Percentiles rank a stretch among this genome's conserved stretches.
Conservation (phyloP, 1,140 invertebrate species). For the Drosophila virilis region DNA sequence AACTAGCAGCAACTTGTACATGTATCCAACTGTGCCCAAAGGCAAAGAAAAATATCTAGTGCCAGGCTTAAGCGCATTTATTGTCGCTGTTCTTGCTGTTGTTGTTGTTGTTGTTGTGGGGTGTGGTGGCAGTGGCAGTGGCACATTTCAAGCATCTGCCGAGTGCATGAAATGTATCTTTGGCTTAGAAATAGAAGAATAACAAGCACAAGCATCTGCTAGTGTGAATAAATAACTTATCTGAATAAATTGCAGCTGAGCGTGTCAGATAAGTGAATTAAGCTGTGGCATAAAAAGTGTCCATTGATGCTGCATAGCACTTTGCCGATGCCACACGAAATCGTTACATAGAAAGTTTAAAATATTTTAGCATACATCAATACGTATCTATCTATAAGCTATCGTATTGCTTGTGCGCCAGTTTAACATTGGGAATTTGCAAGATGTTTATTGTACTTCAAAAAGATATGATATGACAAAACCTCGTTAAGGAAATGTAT, state of each 20-base stretch:
- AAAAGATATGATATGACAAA: no score
- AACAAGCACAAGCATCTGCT: conserved; percentile 34
- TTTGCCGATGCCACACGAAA: not conserved
- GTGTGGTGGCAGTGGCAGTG: conserved; percentile 33
- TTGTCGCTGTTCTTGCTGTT: not conserved
- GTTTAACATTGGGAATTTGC: no score
- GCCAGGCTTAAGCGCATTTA: not conserved
- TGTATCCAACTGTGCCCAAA: conserved; percentile 10
- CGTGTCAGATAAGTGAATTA: conserved; percentile 42
- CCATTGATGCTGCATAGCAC: not conserved
- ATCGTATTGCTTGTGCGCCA: no score
- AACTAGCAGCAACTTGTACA: conserved; percentile 13
- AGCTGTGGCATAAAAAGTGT: conserved; percentile 15
- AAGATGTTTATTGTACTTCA: no score
- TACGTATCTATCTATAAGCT: not conserved
- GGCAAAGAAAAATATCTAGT: conserved; percentile 23
- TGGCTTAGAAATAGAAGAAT: not conserved
- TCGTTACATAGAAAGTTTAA: not conserved
- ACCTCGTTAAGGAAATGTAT: not conserved
- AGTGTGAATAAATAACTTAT: conserved; percentile 55
- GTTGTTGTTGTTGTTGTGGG: conserved; percentile 1
- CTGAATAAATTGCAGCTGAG: conserved; percentile 37
- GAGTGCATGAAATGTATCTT: conserved; percentile 31
- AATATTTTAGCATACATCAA: not conserved
- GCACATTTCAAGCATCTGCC: conserved; percentile 38